A percentile compares a stretch with the other conserved stretches of the same genome.
Conservation (phyloP, 2,888 invertebrate genomes). For the Myopa testacea region DNA sequence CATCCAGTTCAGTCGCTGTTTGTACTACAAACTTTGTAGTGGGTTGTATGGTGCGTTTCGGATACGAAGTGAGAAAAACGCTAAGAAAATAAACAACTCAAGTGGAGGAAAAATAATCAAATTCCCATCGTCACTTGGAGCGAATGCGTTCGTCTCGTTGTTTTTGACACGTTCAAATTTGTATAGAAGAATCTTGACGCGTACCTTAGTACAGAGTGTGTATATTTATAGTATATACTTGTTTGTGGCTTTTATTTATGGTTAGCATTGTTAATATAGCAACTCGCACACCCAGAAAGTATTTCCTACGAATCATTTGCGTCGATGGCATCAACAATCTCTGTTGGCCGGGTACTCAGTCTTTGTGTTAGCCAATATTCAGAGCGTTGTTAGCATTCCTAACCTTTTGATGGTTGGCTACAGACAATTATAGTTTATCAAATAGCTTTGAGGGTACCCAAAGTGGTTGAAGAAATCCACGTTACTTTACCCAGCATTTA, state of each 20-base stretch:
- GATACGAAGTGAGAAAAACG: constrained; percentile 57
- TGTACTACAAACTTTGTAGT: not conserved
- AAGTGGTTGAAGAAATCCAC: too few relatives aligned
- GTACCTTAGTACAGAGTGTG: too few relatives aligned
- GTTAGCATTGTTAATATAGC: not conserved
- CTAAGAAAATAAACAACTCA: constrained; percentile 56
- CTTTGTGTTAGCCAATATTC: too few relatives aligned
- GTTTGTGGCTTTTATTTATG: not conserved
- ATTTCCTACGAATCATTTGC: too few relatives aligned
- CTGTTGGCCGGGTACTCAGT: too few relatives aligned
- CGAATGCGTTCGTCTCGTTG: constrained; percentile 36
- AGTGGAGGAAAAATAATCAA: constrained; percentile 52
- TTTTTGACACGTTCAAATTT: not conserved
- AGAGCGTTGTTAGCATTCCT: too few relatives aligned
- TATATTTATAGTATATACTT: not conserved
- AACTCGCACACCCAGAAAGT: too few relatives aligned
- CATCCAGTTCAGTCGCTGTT: not conserved
- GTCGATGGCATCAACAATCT: too few relatives aligned
- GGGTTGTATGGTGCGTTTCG: not conserved
- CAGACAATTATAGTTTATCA: too few relatives aligned
- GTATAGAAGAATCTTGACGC: not conserved
- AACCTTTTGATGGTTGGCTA: too few relatives aligned
- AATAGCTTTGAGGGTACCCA: too few relatives aligned
- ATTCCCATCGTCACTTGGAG: constrained; percentile 62
- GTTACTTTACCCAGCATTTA: too few relatives aligned